Percentiles rank a stretch among this genome's conserved stretches.
Evolutionary conservation across 2,797 vertebrate species (phyloP).

Genomic region (Peromyscus aztecus): DNA sequence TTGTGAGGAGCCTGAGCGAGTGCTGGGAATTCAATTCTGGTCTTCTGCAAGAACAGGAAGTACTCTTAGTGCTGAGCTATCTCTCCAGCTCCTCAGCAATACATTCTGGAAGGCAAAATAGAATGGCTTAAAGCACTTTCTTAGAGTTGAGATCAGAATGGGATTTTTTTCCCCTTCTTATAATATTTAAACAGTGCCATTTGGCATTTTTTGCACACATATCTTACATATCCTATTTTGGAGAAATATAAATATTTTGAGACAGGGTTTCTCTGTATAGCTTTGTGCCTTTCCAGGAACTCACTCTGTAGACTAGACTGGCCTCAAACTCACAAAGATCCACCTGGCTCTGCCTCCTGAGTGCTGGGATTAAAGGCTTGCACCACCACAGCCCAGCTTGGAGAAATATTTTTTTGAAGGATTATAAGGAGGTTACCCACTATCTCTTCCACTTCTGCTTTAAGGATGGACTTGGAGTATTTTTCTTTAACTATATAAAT

Average conservation of each 20-base stretch:
- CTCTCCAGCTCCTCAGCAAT: neutral
- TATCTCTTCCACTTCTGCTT: neutral
- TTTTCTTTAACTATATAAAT: neutral
- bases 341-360: too few relatives aligned
- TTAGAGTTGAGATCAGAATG: neutral
- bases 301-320: too few relatives aligned
- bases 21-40: neutral
- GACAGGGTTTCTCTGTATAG: too few relatives aligned
- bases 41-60: neutral
- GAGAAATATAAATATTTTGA: too few relatives aligned
- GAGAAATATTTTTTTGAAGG: neutral
- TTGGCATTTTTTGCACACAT: neutral
- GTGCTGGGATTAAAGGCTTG: too few relatives aligned
- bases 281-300: too few relatives aligned
- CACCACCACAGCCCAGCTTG: too few relatives aligned
- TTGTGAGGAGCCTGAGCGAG: neutral
- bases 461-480: neutral
- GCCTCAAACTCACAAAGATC: too few relatives aligned
- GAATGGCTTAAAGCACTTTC: neutral
- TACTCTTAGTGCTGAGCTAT: neutral
- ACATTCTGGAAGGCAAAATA: constrained; percentile 29
- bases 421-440: neutral
- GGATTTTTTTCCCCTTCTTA: neutral
- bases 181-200: neutral
- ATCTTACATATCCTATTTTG: neutral